Conservation (phyloP, 2,888 invertebrate genomes). For the Aricia artaxerxes region DNA sequence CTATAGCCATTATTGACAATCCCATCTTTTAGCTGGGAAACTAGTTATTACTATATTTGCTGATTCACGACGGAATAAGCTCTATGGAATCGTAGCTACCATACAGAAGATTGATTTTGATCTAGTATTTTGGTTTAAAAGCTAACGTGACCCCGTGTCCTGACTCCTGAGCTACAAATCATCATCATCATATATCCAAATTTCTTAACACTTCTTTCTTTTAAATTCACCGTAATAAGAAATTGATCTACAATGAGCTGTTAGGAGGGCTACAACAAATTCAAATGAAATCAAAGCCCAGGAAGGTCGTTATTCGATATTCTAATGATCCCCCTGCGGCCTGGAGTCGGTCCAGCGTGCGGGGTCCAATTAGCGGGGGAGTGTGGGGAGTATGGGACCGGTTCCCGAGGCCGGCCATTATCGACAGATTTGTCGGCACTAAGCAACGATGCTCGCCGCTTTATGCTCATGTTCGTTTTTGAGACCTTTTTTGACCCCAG, state of each 20-base stretch:
- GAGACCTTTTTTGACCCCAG: background rate
- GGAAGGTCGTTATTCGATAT: conserved; percentile 9
- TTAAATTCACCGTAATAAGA: background rate
- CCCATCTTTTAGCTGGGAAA: no score
- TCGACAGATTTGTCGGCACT: conserved; percentile 19
- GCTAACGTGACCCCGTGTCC: no score
- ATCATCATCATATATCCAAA: no score
- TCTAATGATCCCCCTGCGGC: conserved; percentile 7
- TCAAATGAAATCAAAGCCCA: background rate
- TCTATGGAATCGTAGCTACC: no score
- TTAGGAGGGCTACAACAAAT: background rate
- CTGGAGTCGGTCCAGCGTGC: background rate
- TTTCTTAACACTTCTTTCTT: background rate
- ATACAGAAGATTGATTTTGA: no score
- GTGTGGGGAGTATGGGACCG: background rate
- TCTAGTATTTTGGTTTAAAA: no score
- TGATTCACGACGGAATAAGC: no score
- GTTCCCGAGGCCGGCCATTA: conserved; percentile 9
- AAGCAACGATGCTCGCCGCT: background rate
- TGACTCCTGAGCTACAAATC: no score
- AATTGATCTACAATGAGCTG: background rate
- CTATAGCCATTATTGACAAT: no score
- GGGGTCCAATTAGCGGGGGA: conserved; percentile 2
- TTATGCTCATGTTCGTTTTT: background rate
- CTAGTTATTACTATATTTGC: no score